Conservation (phyloP, 2,113 vertebrate genomes). For the Burhinus oedicnemus region DNA sequence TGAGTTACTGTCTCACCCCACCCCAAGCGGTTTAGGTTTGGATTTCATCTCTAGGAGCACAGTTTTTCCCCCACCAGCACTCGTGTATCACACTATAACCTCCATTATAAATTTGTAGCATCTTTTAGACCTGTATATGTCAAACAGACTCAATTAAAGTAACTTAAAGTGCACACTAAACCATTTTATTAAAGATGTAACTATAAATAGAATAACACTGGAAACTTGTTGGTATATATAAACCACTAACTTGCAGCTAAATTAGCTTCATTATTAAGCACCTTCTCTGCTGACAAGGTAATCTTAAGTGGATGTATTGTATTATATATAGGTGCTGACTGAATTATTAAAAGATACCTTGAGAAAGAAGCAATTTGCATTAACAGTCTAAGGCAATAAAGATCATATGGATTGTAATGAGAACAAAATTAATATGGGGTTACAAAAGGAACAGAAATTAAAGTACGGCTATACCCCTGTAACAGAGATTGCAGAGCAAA, state of each 20-base stretch:
- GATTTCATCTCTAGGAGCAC: background rate
- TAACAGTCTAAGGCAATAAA: slow-evolving; percentile 11
- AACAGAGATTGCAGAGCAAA: background rate
- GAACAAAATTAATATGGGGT: slow-evolving; percentile 18
- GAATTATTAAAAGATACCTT: slow-evolving; percentile 21
- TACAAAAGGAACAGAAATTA: background rate
- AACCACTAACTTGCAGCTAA: background rate
- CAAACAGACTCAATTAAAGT: background rate
- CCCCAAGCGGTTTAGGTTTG: background rate
- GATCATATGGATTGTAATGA: background rate
- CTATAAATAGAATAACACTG: background rate
- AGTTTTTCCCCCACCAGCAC: background rate
- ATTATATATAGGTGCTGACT: background rate
- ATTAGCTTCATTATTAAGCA: slow-evolving; percentile 1
- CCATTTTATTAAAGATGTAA: background rate
- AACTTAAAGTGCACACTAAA: background rate
- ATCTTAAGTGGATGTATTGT: background rate
- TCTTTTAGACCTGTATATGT: background rate
- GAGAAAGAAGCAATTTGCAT: slow-evolving; percentile 42
- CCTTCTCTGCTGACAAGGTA: background rate
- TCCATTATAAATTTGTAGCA: background rate
- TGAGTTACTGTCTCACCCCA: background rate
- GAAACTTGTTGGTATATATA: background rate
- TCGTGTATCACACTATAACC: background rate
- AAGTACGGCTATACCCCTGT: background rate